Percentiles rank a stretch among this genome's conserved stretches.
Evolutionary conservation across 1,140 invertebrate genomes (phyloP).

Genomic region (Magallana gigas): DNA sequence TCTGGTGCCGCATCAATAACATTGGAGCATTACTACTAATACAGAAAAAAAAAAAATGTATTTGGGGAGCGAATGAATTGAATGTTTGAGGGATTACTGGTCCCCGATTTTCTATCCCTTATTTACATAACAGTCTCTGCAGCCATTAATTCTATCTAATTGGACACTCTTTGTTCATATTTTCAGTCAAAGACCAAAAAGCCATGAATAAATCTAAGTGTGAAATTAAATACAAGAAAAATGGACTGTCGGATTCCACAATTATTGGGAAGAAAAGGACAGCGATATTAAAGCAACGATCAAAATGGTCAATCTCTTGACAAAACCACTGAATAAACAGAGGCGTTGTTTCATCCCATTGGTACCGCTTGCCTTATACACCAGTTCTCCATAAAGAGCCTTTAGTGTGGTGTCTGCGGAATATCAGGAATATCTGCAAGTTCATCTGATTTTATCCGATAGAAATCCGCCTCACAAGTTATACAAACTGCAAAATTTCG

Average conservation of each 20-base stretch:
- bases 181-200: neutral
- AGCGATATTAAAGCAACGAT: neutral
- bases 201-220: slow-evolving; percentile 29
- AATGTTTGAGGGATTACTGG: neutral
- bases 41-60: slow-evolving; percentile 23
- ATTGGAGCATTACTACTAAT: neutral
- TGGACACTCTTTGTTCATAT: slow-evolving; percentile 34
- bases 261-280: neutral
- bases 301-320: neutral
- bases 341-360: neutral
- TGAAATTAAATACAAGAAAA: slow-evolving; percentile 39
- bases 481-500: slow-evolving; percentile 12
- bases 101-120: neutral
- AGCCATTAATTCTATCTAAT: slow-evolving; percentile 16
- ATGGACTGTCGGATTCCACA: slow-evolving; percentile 18
- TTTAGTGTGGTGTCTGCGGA: neutral
- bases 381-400: too few relatives aligned
- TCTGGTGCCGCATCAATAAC: slow-evolving; percentile 27
- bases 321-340: neutral
- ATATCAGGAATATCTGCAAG: neutral
- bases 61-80: slow-evolving; percentile 21
- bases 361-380: neutral
- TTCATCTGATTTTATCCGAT: neutral
- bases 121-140: slow-evolving; percentile 12
- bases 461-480: neutral